Evolutionary conservation across 2,113 vertebrate genomes (phyloP).

Genomic region (Crotophaga sulcirostris): DNA sequence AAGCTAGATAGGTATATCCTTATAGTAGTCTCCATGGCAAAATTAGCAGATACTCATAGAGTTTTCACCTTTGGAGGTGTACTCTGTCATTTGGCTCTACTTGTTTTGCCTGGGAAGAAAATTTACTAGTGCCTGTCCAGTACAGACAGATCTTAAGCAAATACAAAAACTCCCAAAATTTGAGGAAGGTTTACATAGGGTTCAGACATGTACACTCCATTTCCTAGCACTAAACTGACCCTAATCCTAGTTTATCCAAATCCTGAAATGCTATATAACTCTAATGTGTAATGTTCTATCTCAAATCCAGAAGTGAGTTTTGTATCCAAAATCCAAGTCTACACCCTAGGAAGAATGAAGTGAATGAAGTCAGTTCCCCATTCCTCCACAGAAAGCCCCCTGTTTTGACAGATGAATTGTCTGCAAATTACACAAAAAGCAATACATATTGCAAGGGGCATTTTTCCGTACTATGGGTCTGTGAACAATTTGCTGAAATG

Average conservation of each 20-base stretch:
- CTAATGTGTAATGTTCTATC: not conserved
- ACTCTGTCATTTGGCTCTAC: not conserved
- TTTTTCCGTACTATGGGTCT: not conserved
- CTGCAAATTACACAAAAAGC: not conserved
- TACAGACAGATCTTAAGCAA: not conserved
- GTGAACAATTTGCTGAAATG: not conserved
- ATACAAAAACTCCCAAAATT: not conserved
- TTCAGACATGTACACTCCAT: not conserved
- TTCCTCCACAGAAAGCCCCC: not conserved
- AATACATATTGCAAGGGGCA: rapidly evolving
- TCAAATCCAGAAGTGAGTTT: not conserved
- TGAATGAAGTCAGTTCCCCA: not conserved
- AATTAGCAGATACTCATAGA: not conserved
- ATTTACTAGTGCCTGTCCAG: not conserved
- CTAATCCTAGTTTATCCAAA: not conserved
- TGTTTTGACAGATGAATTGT: not conserved
- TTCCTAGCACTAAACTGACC: not conserved
- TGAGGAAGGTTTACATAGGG: not conserved
- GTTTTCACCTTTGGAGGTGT: not conserved
- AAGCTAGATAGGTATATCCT: not conserved
- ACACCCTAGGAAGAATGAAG: not conserved
- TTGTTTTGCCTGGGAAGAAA: not conserved
- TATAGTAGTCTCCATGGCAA: not conserved
- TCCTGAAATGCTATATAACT: not conserved
- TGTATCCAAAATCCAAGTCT: not conserved